phyloP scores from a whole-genome alignment of 2,797 vertebrate genomes.

The Tiaroga cobitis region DNA sequence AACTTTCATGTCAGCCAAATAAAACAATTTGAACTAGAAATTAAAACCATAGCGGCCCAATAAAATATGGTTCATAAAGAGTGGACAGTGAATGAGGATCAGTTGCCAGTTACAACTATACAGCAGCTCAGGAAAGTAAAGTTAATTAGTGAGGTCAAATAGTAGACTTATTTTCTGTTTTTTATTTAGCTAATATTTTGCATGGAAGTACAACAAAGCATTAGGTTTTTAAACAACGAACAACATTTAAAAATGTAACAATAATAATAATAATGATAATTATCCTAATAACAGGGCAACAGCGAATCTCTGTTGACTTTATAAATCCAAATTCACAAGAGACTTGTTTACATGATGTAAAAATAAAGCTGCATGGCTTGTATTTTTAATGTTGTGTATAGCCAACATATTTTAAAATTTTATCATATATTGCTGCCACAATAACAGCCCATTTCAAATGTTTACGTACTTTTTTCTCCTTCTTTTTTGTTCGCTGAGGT shows the following conservation, averaged over 20 bases:
- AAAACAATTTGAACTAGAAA: not conserved
- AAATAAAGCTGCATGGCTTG: no score
- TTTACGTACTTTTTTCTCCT: no score
- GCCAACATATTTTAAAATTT: no score
- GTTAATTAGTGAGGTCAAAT: no score
- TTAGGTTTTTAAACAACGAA: not conserved
- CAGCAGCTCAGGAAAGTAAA: no score
- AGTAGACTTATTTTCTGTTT: not conserved
- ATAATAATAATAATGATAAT: not conserved
- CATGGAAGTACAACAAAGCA: not conserved
- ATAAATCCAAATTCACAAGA: not conserved
- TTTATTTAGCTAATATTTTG: not conserved
- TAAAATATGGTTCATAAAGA: not conserved
- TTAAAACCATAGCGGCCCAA: not conserved
- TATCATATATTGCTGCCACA: no score
- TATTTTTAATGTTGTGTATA: no score
- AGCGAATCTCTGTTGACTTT: not conserved
- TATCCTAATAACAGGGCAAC: not conserved
- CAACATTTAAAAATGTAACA: not conserved
- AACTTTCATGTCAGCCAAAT: not conserved
- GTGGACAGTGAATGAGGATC: not conserved
- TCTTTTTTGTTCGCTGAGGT: no score
- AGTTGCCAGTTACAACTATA: not conserved
- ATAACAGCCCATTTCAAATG: no score
- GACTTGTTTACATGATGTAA: no score